Base-by-base conservation (phyloP, 2,888 invertebrate genomes). In the Amorpha juglandis region DNA sequence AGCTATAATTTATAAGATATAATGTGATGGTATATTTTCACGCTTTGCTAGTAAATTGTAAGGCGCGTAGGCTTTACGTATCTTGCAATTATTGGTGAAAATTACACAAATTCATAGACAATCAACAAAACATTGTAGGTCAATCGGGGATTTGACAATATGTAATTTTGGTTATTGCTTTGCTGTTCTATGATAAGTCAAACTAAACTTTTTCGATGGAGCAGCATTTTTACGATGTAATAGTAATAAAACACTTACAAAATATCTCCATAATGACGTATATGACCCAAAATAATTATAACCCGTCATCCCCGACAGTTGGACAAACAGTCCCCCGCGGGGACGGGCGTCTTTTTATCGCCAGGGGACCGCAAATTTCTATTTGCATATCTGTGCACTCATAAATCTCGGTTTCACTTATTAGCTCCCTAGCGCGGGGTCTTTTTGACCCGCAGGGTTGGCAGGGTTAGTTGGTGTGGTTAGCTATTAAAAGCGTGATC, bases 341-440 rank as follows among this genome's bases (percentile, higher is more conserved):
- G 86, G 85, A 78, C 78, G 76, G 80, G 80, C 87, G 91, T 91
- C 92, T 92, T 92, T 93, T 92, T 92, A 91, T 90, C 91, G 87
- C 84, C 84, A 81, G 84, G 92, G 91, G 91, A 90, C 90, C 90
- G 90, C 89, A 90, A 89, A 91, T 89, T 92, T 92, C 89, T 92
- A 93, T 93, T 93, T 93, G 92, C 92, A 93, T 93, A 93, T 93
- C 92, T 92, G 87, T 83, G 84, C 84, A 83, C 86, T 90, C 91
- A 92, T 93, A 93, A 93, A 93, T 93, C 93, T 92, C 89, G 85
- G 92, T 90, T 92, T 91, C 91, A 92, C 91, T 92, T 92, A 92
- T 93, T 93, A 91, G 92, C 86, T 82, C 85, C 80, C 83, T 84
- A 80, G 75, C 82, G 78, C 77, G 84, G 84, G 84, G 79, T 83